Conservation (phyloP, 2,888 invertebrate species). For the Chrysolina haemoptera region DNA sequence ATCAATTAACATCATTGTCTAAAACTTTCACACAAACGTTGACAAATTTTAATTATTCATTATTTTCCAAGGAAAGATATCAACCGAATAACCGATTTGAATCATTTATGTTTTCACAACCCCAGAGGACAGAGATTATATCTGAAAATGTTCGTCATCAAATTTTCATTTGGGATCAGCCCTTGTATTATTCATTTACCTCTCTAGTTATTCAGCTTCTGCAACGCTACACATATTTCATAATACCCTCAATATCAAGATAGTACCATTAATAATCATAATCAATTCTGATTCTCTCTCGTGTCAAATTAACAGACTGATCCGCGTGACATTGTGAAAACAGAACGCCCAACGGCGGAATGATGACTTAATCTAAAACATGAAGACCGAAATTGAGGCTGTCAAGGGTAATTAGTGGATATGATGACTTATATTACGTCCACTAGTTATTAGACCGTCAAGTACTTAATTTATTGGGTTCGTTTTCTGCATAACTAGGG, state of each 20-base stretch:
- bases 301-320: not conserved
- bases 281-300: not conserved
- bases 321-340: not conserved
- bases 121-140: no score
- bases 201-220: not conserved
- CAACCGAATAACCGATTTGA: no score
- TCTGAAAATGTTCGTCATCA: no score
- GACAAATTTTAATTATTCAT: no score
- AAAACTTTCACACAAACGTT: no score
- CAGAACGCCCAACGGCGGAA: not conserved
- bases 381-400: constrained; percentile 40
- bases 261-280: not conserved
- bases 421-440: constrained; percentile 38
- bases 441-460: constrained; percentile 35
- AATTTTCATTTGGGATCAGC: no score
- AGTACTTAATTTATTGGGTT: constrained; percentile 35
- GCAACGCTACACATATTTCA: not conserved
- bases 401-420: constrained; percentile 41
- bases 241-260: not conserved
- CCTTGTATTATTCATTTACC: no score
- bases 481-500: constrained; percentile 35
- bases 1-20: no score
- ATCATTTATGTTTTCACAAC: no score
- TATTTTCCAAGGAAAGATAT: no score
- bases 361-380: constrained; percentile 20